Percentiles rank a stretch among this genome's conserved stretches.
phyloP scores from a whole-genome alignment of 2,113 vertebrate species.

The Tetraodon nigroviridis region DNA sequence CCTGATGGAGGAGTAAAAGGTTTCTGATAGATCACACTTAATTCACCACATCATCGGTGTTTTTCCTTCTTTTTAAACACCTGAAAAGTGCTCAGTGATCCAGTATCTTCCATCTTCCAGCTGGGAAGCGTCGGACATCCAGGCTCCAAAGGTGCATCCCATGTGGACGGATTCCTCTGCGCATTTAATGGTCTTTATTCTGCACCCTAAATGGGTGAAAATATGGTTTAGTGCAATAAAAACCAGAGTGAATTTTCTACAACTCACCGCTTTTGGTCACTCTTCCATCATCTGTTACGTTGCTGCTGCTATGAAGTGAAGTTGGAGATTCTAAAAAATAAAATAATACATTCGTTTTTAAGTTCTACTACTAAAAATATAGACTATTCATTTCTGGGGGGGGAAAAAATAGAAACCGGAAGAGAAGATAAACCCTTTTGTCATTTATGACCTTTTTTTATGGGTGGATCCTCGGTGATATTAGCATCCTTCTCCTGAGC shows the following conservation, averaged over 20 bases:
- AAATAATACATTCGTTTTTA: background rate
- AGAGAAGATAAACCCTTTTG: background rate
- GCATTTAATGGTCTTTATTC: slow-evolving; percentile 73
- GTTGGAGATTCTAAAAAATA: background rate
- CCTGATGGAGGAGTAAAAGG: slow-evolving; percentile 63
- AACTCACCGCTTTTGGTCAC: background rate
- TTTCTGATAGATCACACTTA: background rate
- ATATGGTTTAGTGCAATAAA: too few relatives aligned
- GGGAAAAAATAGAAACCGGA: background rate
- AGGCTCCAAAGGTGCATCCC: slow-evolving; percentile 80
- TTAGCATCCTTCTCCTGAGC: slow-evolving; percentile 73
- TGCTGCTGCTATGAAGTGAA: too few relatives aligned
- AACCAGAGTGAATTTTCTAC: background rate
- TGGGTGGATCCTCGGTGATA: slow-evolving; percentile 41
- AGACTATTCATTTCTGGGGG: too few relatives aligned
- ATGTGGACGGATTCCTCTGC: slow-evolving; percentile 66
- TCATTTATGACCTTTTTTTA: slow-evolving; percentile 70
- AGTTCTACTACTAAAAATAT: too few relatives aligned
- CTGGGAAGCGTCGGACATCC: slow-evolving; percentile 79
- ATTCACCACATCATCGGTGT: background rate
- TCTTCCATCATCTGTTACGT: too few relatives aligned
- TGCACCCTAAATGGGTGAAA: slow-evolving; percentile 63
- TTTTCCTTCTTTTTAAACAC: slow-evolving; percentile 53
- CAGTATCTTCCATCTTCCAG: slow-evolving; percentile 77
- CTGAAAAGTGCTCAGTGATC: slow-evolving; percentile 86